Conservation (phyloP, 2,888 invertebrate species). For the Xanthia icteritia region DNA sequence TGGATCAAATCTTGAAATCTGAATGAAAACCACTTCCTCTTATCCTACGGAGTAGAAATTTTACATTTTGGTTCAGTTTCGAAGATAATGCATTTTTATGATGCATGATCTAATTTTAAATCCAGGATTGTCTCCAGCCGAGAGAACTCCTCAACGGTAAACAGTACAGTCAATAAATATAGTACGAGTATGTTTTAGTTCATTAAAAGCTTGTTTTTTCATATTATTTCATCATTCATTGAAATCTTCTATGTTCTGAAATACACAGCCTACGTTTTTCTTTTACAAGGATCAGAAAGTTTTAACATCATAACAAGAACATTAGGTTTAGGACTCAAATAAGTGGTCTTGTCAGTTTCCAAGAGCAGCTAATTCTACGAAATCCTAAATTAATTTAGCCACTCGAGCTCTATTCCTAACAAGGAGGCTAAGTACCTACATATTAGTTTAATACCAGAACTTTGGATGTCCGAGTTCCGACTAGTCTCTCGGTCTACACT, state of each 20-base stretch:
- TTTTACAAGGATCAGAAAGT: not conserved
- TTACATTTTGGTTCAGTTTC: too few species aligned
- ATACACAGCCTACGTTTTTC: not conserved
- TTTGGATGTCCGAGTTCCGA: not conserved
- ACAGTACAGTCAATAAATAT: too few species aligned
- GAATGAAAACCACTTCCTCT: too few species aligned
- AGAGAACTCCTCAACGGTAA: too few species aligned
- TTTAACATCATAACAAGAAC: not conserved
- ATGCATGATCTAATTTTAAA: too few species aligned
- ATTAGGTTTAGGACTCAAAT: not conserved
- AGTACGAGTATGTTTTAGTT: too few species aligned
- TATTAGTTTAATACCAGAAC: constrained; percentile 22
- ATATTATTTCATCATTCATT: too few species aligned
- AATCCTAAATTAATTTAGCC: constrained; percentile 16
- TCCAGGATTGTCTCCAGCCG: too few species aligned
- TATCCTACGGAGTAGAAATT: too few species aligned
- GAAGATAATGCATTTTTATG: too few species aligned
- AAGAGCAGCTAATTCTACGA: not conserved
- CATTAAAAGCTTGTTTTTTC: too few species aligned
- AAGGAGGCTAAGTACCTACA: constrained; percentile 7
- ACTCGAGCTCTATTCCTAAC: constrained; percentile 2
- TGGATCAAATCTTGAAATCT: too few species aligned
- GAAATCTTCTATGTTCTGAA: not conserved
- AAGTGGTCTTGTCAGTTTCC: not conserved
- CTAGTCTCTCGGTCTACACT: not conserved